Conservation (phyloP, 2,113 vertebrate species). For the Larimichthys crocea region DNA sequence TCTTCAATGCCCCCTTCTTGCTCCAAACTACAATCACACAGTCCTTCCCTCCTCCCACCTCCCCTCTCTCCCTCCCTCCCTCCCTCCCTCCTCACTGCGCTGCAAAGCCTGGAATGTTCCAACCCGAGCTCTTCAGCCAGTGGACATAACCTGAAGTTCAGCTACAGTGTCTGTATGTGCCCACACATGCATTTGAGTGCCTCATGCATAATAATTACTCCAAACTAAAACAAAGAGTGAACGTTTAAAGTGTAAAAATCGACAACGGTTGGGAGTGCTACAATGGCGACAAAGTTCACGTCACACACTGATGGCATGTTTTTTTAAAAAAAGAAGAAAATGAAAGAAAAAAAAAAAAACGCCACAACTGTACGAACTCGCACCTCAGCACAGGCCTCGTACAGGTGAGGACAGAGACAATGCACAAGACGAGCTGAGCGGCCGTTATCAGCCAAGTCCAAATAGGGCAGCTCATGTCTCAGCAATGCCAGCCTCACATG, state of each 20-base stretch:
- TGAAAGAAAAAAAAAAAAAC: no score
- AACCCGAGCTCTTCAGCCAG: slow-evolving; percentile 71
- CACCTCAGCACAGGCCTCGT: slow-evolving; percentile 1
- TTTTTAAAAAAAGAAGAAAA: background rate
- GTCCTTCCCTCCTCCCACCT: slow-evolving; percentile 5
- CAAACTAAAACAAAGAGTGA: background rate
- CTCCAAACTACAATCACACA: slow-evolving; percentile 73
- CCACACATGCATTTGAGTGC: background rate
- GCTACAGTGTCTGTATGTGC: slow-evolving; percentile 33
- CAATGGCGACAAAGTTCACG: background rate
- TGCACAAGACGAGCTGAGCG: slow-evolving; percentile 11
- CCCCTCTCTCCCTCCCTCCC: no score
- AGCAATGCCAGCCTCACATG: slow-evolving; percentile 7
- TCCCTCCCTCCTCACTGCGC: slow-evolving; percentile 62
- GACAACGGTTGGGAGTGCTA: background rate
- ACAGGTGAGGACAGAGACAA: slow-evolving; percentile 53
- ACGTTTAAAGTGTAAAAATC: background rate
- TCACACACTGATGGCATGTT: background rate
- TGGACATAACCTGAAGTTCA: slow-evolving; percentile 73
- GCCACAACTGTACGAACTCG: no score
- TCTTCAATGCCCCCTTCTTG: slow-evolving; percentile 52
- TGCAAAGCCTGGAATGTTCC: slow-evolving; percentile 82
- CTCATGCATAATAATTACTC: background rate
- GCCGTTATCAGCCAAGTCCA: slow-evolving; percentile 11
- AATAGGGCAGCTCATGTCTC: slow-evolving; percentile 21